A percentile compares a stretch with the other conserved stretches of the same genome.
These are phyloP conservation scores for Acyrthosiphon pisum DNA, from an alignment of 1,140 invertebrate genomes.

Conservation along the genomic window DNA sequence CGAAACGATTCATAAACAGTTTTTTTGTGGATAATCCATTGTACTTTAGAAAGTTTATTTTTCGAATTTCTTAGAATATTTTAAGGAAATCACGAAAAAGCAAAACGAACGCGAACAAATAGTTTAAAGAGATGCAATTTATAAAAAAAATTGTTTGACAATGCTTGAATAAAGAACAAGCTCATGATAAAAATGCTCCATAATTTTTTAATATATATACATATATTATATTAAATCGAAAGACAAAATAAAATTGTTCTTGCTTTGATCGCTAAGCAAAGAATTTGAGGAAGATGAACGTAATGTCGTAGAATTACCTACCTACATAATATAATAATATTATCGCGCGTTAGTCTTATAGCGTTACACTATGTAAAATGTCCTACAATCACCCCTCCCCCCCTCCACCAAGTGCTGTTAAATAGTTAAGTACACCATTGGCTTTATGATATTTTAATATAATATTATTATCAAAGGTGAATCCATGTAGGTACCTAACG, in stretches of 20 bases:
- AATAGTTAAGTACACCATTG: not conserved
- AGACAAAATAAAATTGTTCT: too few species aligned
- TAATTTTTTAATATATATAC: not conserved
- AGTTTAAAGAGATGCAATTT: not conserved
- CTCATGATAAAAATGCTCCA: not conserved
- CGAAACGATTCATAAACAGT: not conserved
- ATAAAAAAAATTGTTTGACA: not conserved
- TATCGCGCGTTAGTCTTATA: not conserved
- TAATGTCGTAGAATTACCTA: too few species aligned
- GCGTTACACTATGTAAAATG: not conserved
- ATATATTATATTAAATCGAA: not conserved
- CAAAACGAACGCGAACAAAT: not conserved
- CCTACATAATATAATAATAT: not conserved
- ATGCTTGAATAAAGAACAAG: not conserved
- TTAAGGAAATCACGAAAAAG: not conserved
- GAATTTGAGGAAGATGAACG: not conserved
- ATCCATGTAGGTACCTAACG: not conserved
- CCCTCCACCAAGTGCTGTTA: not conserved
- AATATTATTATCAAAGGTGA: not conserved
- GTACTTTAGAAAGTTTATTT: not conserved
- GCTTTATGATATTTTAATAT: not conserved
- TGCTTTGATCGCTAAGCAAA: not conserved
- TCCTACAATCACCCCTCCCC: not conserved
- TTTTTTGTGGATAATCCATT: not conserved
- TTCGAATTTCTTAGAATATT: not conserved